These are phyloP conservation scores for Ploceus nigricollis DNA, from an alignment of 2,113 vertebrate genomes.

Conservation along the genomic window DNA sequence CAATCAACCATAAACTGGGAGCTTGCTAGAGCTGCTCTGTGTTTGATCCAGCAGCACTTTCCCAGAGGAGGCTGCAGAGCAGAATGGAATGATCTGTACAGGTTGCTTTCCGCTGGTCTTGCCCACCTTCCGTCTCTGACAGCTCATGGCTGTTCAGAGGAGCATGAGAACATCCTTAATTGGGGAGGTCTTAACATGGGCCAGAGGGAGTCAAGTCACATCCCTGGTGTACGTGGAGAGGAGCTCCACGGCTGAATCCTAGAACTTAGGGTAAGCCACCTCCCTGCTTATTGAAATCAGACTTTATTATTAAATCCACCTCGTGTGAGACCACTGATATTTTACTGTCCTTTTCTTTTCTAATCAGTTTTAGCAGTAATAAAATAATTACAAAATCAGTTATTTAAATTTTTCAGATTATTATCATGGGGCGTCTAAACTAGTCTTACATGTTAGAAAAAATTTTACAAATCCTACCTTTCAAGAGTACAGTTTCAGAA, in stretches of 20 bases:
- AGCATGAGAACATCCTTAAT: background rate
- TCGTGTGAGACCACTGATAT: background rate
- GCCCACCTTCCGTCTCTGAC: background rate
- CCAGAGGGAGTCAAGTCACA: background rate
- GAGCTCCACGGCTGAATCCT: background rate
- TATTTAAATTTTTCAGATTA: background rate
- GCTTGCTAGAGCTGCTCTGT: background rate
- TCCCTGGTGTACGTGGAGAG: background rate
- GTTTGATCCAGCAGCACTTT: background rate
- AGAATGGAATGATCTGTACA: accelerated
- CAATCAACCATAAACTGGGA: background rate
- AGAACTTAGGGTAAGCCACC: background rate
- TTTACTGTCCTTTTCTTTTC: background rate
- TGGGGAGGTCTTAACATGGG: background rate
- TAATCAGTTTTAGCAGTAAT: background rate
- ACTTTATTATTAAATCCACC: background rate
- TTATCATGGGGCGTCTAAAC: background rate
- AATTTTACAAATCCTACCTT: background rate
- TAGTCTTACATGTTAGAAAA: background rate
- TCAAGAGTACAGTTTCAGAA: background rate
- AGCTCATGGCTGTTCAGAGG: background rate
- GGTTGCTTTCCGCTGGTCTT: background rate
- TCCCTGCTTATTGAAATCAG: background rate
- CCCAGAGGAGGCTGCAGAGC: background rate
- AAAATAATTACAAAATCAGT: background rate